These are phyloP conservation scores for Seira sanloemensis DNA, from an alignment of 2,888 invertebrate species.

Conservation along the genomic window DNA sequence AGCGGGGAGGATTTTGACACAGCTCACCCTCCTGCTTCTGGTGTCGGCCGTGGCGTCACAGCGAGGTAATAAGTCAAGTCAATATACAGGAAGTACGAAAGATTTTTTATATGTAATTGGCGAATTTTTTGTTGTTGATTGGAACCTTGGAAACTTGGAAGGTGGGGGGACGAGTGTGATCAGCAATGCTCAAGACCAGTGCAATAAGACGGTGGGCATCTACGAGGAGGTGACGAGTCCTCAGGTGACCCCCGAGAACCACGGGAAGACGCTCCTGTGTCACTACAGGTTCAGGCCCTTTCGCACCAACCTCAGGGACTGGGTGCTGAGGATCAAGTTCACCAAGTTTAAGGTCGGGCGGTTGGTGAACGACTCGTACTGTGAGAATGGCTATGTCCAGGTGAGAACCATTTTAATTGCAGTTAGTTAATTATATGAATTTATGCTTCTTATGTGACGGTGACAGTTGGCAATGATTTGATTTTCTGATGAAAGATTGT, in stretches of 20 bases:
- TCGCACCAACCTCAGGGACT: conserved; percentile 90
- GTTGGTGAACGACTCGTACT: conserved; percentile 90
- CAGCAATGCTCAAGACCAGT: conserved; percentile 81
- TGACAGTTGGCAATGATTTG: not conserved
- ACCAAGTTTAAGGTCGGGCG: conserved; percentile 95
- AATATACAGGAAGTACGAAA: not conserved
- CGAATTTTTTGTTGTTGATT: not conserved
- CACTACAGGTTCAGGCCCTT: conserved; percentile 93
- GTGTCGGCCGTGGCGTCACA: conserved; percentile 39
- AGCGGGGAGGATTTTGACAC: too few species aligned
- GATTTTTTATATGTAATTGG: not conserved
- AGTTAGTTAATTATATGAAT: too few species aligned
- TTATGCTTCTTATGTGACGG: too few species aligned
- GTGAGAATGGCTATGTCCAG: conserved; percentile 92
- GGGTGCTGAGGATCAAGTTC: conserved; percentile 91
- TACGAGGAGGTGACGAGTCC: conserved; percentile 94
- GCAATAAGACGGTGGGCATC: conserved; percentile 95
- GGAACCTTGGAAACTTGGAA: not conserved
- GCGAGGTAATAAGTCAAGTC: conserved; percentile 18
- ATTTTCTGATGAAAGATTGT: conserved; percentile 82
- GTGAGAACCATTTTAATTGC: too few species aligned
- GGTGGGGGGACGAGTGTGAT: conserved; percentile 36
- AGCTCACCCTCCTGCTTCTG: not conserved
- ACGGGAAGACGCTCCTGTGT: conserved; percentile 88
- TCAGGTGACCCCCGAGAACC: conserved; percentile 87